Evolutionary conservation across 2,888 invertebrate species (phyloP).

Genomic region (Miltochrista miniata): DNA sequence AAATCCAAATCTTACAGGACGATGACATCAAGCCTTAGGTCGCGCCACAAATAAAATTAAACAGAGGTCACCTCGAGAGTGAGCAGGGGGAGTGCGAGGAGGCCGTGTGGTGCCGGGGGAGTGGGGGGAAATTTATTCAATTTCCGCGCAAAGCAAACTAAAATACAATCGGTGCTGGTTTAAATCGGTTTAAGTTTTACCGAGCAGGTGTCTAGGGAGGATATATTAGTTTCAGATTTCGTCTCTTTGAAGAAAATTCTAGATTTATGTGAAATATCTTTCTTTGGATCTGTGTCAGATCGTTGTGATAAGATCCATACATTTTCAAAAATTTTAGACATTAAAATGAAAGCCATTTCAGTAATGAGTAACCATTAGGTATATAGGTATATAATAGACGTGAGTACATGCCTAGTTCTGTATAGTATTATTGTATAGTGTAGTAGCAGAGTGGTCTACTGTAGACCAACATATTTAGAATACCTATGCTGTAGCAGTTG

Average conservation of each 20-base stretch:
- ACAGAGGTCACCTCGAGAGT: conserved; percentile 24
- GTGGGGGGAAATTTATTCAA: conserved; percentile 33
- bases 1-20: conserved; percentile 2
- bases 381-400: too few species aligned
- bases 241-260: not conserved
- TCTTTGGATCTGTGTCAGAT: not conserved
- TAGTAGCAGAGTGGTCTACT: too few species aligned
- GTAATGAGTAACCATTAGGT: too few species aligned
- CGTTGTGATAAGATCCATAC: not conserved
- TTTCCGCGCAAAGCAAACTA: conserved; percentile 39
- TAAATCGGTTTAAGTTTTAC: conserved; percentile 30
- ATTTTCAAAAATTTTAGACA: not conserved
- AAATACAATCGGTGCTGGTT: conserved; percentile 36
- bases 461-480: too few species aligned
- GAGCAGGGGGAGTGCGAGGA: conserved; percentile 12
- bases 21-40: conserved; percentile 1
- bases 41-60: conserved; percentile 25
- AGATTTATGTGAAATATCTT: too few species aligned
- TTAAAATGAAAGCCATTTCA: too few species aligned
- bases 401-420: too few species aligned
- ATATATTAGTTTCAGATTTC: conserved; percentile 12
- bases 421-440: too few species aligned
- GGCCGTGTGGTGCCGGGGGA: conserved; percentile 8
- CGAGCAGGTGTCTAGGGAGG: not conserved
- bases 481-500: too few species aligned